Base-by-base conservation (phyloP, 1,140 invertebrate species). In the Drosophila sulfurigaster region DNA sequence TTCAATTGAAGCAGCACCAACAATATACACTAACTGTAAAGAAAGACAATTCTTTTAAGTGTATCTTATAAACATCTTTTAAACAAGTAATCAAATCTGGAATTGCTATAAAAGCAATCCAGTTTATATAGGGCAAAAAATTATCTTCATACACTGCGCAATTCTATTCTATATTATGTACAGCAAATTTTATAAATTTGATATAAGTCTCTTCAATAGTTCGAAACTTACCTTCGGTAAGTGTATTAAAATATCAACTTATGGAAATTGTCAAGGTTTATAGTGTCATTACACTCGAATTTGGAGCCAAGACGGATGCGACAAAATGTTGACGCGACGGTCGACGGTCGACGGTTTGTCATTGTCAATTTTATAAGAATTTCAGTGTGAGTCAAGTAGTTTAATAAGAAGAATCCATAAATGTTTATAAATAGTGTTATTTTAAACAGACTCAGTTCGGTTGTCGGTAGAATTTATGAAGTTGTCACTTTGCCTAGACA, bases 301-400 rank as follows among this genome's bases (percentile, higher is more conserved):
- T 54, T 54, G n/a, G n/a, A 13, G 1, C 25, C 51, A 52, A 32
- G n/a, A 52, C 51, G 51, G 51, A 54, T 32, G 28, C 30, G 11
- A 54, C 51, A 54, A 54, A 32, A 38, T 41, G 16, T 32, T 57
- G 28, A 32, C 28, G 1, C 38, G 54, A n/a, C 46, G 13, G 3
- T 45, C 46, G 11, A 16, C 32, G 5, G 15, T 48, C 46, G 11
- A 7, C 35, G 30, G 28, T 41, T 57, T 57, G 54, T 57, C 54
- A 57, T 25, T 20, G 35, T 41, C 13, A 35, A 57, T 20, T 57
- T 57, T 57, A 54, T 20, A 20, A 57, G 54, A 57, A 57, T 57
- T 57, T 10, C 7, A 57, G 25, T 25, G 16, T 57, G 54, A 57
- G 15, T 57, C 54, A 57, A 57, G 11, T 57, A 20, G 35, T 57